Conservation (phyloP, 35 echinoderm and acorn worm genomes). For the Apostichopus parvimensis region DNA sequence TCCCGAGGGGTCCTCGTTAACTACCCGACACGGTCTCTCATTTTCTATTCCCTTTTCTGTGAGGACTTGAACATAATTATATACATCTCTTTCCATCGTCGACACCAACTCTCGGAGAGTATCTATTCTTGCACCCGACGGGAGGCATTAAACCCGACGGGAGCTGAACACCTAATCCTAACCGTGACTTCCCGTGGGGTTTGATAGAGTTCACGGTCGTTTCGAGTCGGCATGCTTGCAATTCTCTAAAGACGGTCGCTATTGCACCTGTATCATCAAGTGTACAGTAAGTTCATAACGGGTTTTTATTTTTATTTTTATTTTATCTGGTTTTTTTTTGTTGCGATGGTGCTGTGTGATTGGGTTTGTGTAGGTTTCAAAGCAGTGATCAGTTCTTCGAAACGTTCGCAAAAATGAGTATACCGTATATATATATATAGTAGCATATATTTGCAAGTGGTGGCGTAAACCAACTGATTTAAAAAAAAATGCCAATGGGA, state of each 20-base stretch:
- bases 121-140: constrained; percentile 3
- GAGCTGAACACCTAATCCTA: constrained; percentile 43
- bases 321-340: neutral
- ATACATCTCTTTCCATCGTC: neutral
- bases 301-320: constrained; percentile 3
- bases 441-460: neutral
- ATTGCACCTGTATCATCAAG: constrained; percentile 23
- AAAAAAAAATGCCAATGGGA: too few species aligned
- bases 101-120: constrained; percentile 17
- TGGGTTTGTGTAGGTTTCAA: neutral
- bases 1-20: constrained; percentile 13
- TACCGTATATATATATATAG: neutral
- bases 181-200: constrained; percentile 62
- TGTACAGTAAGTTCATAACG: neutral
- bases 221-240: constrained; percentile 49
- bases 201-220: constrained; percentile 51
- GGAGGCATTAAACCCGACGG: constrained; percentile 47
- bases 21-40: neutral
- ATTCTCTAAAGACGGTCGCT: constrained; percentile 24
- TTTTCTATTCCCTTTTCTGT: neutral
- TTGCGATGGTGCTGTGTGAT: neutral
- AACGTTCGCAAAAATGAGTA: neutral
- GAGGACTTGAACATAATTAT: neutral
- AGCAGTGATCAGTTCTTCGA: neutral
- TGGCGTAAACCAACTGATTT: neutral